Percentiles rank a stretch among this genome's conserved stretches.
Evolutionary conservation across 2,888 invertebrate species (phyloP).

Genomic region (Eupithecia insigniata): DNA sequence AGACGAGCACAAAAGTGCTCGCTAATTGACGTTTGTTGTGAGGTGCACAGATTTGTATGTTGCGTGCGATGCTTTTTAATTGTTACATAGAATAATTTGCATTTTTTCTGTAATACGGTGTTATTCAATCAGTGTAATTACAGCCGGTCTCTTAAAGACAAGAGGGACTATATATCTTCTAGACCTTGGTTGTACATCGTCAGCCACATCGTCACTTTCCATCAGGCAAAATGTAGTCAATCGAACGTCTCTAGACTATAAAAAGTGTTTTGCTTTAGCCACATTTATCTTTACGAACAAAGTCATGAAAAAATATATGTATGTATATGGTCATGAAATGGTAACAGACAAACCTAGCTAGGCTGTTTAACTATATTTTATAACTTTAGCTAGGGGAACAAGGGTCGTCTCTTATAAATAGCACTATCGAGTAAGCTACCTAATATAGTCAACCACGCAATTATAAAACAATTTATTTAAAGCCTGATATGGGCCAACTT

Average conservation of each 20-base stretch:
- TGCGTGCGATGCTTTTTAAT: neutral
- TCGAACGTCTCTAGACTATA: too few relatives aligned
- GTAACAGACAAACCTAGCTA: neutral
- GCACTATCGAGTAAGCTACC: neutral
- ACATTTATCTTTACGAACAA: neutral
- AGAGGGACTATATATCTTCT: too few relatives aligned
- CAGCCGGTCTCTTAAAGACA: too few relatives aligned
- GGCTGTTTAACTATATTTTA: neutral
- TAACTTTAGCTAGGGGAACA: neutral
- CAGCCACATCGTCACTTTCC: too few relatives aligned
- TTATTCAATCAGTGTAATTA: neutral
- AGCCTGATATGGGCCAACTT: slow-evolving; percentile 24
- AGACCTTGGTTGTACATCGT: too few relatives aligned
- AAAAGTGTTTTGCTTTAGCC: neutral
- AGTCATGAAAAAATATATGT: neutral
- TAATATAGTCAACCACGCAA: slow-evolving; percentile 8
- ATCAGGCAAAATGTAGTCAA: too few relatives aligned
- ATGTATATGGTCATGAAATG: too few relatives aligned
- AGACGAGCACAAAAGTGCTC: slow-evolving; percentile 33
- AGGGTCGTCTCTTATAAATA: neutral
- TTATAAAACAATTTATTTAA: slow-evolving; percentile 23
- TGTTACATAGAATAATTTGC: neutral
- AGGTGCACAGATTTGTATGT: neutral
- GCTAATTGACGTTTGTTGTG: slow-evolving; percentile 32
- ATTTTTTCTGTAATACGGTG: neutral